Base-by-base conservation (phyloP, 2,113 vertebrate species). In the Eublepharis macularius region DNA sequence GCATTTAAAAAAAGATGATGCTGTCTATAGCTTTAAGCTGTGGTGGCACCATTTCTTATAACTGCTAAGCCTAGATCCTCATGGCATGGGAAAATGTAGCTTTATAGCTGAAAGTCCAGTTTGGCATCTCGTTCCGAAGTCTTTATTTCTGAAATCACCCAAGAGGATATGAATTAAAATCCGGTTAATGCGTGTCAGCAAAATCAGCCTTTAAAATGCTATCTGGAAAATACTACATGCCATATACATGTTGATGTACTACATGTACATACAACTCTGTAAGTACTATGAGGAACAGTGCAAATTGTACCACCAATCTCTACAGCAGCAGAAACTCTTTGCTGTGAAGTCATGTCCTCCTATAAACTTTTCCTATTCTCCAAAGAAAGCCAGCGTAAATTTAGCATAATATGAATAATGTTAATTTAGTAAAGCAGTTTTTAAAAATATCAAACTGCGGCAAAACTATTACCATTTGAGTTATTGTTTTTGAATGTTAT, bases 341-440 rank as follows among this genome's bases (percentile, higher is more conserved):
- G 12, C 24, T 43, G 3, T 65, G 32, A 60, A 16, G 34, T 36
- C 34, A 24, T 39, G 2, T 21, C n/a, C 41, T 36, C 9, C 19
- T 81, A 69, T 70, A 81, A 70, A 16, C n/a, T 3, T 6, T 68
- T 92, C 8, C 10, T 75, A 39, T 76, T 88, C 43, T 89, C 60
- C 26, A 63, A 26, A 63, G 60, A 9, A 29, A 63, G 24, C 49
- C 77, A 57, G 60, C 86, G 63, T 26, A 45, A 17, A 84, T 63
- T 63, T 21, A 63, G 29, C 57, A 9, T 77, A 34, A 69, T 68
- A 41, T 4, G 6, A 9, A 32, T 10, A 76, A 77, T 54, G 14
- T 68, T 43, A 54, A 84, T 54, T 11, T 39, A 1, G 68, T 70
- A 81, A 63, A 29, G 6, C 13, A 41, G 19, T 49, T 39, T 66